phyloP scores from a whole-genome alignment of 2,797 vertebrate genomes.

The Falco concolor region DNA sequence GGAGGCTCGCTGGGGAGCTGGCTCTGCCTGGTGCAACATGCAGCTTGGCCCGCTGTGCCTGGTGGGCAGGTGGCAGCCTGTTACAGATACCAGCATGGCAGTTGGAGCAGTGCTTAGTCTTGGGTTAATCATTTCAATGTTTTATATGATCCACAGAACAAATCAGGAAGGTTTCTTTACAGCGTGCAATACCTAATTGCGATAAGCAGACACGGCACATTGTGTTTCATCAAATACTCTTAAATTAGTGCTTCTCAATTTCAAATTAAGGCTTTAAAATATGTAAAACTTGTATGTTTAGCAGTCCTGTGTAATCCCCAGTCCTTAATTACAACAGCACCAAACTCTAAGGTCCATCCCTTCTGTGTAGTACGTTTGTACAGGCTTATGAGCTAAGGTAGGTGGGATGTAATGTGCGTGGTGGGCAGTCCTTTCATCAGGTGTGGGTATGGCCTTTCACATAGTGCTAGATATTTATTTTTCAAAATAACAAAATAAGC shows the following conservation, averaged over 20 bases:
- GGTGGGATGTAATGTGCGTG: neutral
- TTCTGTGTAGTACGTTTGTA: neutral
- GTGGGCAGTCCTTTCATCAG: neutral
- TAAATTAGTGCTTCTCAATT: neutral
- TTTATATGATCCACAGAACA: neutral
- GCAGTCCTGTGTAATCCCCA: neutral
- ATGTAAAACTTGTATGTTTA: neutral
- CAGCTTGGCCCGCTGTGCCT: neutral
- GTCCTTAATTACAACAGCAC: neutral
- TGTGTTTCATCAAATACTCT: neutral
- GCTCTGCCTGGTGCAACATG: neutral
- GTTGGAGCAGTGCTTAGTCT: neutral
- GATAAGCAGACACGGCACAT: rapidly evolving
- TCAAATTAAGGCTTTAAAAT: neutral
- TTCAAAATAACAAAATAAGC: neutral
- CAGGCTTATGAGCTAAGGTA: neutral
- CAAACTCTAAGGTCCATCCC: neutral
- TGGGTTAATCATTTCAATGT: neutral
- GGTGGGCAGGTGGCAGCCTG: conserved; percentile 49
- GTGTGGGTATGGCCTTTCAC: neutral
- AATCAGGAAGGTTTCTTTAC: neutral
- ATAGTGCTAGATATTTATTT: neutral
- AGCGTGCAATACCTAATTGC: neutral
- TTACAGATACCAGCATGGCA: neutral
- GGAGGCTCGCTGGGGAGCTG: neutral